These are phyloP conservation scores for Atherinosoma microstoma DNA, from an alignment of 2,797 vertebrate genomes.

Conservation along the genomic window DNA sequence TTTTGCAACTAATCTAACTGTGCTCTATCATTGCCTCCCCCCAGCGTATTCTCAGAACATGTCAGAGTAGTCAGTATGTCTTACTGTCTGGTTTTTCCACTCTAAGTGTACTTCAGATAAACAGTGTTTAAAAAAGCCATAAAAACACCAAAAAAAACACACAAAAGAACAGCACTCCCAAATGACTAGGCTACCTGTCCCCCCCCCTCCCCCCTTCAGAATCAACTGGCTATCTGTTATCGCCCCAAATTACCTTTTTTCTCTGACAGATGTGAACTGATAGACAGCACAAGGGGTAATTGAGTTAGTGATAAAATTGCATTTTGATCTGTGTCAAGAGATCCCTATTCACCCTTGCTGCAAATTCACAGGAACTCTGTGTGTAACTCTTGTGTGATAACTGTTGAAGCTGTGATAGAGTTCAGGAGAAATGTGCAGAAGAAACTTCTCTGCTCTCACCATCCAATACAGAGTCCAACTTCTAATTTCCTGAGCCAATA, in stretches of 20 bases:
- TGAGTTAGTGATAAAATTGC: conserved; percentile 4
- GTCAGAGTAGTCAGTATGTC: background rate
- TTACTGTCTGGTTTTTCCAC: too few species aligned
- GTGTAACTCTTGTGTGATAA: conserved; percentile 33
- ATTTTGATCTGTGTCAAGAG: conserved; percentile 27
- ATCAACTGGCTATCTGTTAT: background rate
- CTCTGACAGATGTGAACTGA: conserved; percentile 6
- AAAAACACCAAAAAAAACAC: too few species aligned
- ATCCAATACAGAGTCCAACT: conserved; percentile 26
- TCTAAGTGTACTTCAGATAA: too few species aligned
- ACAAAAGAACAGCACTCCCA: too few species aligned
- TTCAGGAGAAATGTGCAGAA: conserved; percentile 30
- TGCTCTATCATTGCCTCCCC: background rate
- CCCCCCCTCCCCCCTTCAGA: conserved; percentile 2
- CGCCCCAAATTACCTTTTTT: background rate
- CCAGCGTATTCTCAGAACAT: conserved; percentile 11
- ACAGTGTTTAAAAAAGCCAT: too few species aligned
- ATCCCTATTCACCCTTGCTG: conserved; percentile 13
- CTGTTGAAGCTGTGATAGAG: conserved; percentile 36
- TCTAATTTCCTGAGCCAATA: conserved; percentile 51
- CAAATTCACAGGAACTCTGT: conserved; percentile 39
- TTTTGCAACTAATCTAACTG: background rate
- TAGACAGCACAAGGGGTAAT: background rate
- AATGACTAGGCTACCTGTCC: background rate
- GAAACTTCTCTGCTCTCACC: conserved; percentile 21